Conservation (phyloP, 2,113 vertebrate species). For the Alces alces region DNA sequence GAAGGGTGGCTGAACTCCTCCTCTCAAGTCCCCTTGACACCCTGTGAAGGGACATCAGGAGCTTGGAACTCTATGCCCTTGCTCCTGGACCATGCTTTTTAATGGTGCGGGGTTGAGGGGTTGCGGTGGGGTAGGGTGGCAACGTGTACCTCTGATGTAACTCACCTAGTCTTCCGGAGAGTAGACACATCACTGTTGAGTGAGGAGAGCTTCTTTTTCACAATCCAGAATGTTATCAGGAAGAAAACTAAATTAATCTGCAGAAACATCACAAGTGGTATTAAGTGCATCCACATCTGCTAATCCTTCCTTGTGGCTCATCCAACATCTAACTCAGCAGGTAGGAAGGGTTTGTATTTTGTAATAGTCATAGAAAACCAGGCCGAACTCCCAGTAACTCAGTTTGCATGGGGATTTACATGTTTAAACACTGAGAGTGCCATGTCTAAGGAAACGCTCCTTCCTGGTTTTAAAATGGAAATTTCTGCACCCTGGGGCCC, state of each 20-base stretch:
- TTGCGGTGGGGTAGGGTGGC: fast-evolving
- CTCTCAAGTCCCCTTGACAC: neutral
- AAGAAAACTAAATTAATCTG: conserved; percentile 36
- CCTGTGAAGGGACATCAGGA: neutral
- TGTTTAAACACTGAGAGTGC: neutral
- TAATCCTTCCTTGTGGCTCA: neutral
- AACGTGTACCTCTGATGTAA: neutral
- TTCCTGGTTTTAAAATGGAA: neutral
- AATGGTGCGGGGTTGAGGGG: neutral
- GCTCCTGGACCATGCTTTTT: neutral
- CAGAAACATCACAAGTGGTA: neutral
- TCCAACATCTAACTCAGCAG: neutral
- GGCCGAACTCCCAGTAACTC: neutral
- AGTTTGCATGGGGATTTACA: neutral
- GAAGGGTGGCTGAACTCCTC: neutral
- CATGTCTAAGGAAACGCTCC: neutral
- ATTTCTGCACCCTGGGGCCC: neutral
- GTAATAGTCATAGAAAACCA: neutral
- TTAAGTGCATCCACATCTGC: neutral
- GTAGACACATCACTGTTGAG: conserved; percentile 22
- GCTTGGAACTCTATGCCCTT: neutral
- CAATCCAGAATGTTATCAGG: conserved; percentile 12
- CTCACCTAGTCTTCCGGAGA: conserved; percentile 32
- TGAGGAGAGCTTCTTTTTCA: conserved; percentile 39
- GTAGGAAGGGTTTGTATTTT: neutral